Evolutionary conservation across 1,140 invertebrate species (phyloP).

Genomic region (Pygmarrhopalites habei): DNA sequence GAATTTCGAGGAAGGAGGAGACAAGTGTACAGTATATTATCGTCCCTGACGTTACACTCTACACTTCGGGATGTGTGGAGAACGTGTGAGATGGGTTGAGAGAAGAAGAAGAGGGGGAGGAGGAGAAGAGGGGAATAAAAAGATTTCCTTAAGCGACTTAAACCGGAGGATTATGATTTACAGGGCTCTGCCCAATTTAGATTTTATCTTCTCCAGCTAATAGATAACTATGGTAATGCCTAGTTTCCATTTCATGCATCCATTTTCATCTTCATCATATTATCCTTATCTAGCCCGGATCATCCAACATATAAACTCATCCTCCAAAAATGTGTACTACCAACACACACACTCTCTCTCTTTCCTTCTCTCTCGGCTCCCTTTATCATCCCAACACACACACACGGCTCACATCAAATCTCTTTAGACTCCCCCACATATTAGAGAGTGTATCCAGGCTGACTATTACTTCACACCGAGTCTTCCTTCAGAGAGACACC

Average conservation of each 20-base stretch:
- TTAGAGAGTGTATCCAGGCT: neutral
- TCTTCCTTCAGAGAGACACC: no score
- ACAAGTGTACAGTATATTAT: no score
- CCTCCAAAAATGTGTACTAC: neutral
- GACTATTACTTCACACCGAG: constrained; percentile 3
- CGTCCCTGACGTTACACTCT: no score
- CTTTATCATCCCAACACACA: neutral
- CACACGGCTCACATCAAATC: neutral
- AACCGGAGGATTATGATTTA: constrained; percentile 31
- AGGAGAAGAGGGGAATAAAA: no score
- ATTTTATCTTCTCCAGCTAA: constrained; percentile 29
- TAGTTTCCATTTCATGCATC: constrained; percentile 25
- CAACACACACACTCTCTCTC: constrained; percentile 5
- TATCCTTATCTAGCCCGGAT: constrained; percentile 5
- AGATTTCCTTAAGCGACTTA: constrained; percentile 11
- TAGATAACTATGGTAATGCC: constrained; percentile 31
- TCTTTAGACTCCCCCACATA: neutral
- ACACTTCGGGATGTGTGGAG: no score
- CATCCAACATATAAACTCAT: neutral
- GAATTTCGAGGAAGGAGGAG: no score
- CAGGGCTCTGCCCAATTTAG: constrained; percentile 31
- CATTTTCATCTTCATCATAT: constrained; percentile 25
- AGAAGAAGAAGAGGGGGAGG: no score
- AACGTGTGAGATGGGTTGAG: no score
- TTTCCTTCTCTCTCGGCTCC: neutral